A percentile compares a stretch with the other conserved stretches of the same genome.
phyloP scores from a whole-genome alignment of 2,888 invertebrate species.

The Mesorhabditis sp. region DNA sequence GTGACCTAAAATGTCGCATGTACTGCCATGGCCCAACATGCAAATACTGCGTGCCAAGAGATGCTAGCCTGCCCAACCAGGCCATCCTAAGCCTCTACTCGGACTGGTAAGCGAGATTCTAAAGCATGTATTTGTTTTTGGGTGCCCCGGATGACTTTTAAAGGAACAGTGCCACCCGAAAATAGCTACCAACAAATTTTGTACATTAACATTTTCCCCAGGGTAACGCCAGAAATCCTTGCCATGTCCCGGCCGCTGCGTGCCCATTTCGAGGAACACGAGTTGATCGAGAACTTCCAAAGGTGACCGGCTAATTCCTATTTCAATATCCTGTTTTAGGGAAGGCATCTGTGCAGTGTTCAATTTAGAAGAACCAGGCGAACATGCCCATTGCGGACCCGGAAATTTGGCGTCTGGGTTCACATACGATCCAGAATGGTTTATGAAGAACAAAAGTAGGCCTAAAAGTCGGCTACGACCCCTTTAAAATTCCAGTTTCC shows the following conservation, averaged over 20 bases:
- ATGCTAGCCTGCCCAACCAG: slow-evolving; percentile 61
- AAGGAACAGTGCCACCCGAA: no score
- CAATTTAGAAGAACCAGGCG: slow-evolving; percentile 79
- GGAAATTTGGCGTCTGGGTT: slow-evolving; percentile 73
- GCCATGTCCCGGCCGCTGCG: slow-evolving; percentile 84
- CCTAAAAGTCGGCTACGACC: slow-evolving; percentile 4
- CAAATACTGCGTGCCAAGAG: slow-evolving; percentile 69
- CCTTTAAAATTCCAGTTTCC: slow-evolving; percentile 67
- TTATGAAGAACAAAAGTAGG: slow-evolving; percentile 81
- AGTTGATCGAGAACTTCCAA: slow-evolving; percentile 76
- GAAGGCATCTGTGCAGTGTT: slow-evolving; percentile 77
- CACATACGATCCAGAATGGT: slow-evolving; percentile 77
- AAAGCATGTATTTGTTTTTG: no score
- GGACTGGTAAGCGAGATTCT: slow-evolving; percentile 69
- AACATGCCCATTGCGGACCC: slow-evolving; percentile 79
- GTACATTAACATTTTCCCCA: slow-evolving; percentile 59
- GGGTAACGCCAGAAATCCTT: slow-evolving; percentile 82
- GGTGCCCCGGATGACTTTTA: no score
- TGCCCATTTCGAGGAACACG: slow-evolving; percentile 71
- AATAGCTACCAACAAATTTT: neutral
- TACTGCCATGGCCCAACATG: slow-evolving; percentile 81
- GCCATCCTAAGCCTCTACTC: slow-evolving; percentile 79
- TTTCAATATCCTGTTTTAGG: slow-evolving; percentile 61
- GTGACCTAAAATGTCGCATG: slow-evolving; percentile 58
- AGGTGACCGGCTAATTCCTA: slow-evolving; percentile 58